These are phyloP conservation scores for Rhinichthys klamathensis DNA, from an alignment of 2,113 vertebrate species.

Conservation along the genomic window DNA sequence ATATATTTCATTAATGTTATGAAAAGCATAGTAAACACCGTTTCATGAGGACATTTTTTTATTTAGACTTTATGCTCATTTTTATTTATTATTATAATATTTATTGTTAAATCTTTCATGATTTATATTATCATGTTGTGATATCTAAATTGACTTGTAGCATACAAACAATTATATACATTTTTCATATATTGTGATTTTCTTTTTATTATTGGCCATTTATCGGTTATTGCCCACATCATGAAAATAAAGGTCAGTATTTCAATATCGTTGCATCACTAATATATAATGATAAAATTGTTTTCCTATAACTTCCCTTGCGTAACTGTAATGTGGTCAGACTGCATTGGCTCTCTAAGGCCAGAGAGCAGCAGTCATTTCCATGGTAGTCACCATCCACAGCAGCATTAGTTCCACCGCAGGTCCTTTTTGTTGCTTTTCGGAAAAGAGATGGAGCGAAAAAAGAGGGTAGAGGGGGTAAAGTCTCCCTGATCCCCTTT, in stretches of 20 bases:
- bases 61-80: not conserved
- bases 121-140: not conserved
- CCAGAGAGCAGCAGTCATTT: conserved; percentile 62
- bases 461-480: conserved; percentile 69
- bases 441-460: conserved; percentile 69
- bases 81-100: not conserved
- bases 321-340: not conserved
- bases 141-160: not conserved
- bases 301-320: conserved; percentile 6
- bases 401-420: conserved; percentile 66
- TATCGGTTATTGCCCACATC: not conserved
- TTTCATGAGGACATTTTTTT: not conserved
- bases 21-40: not conserved
- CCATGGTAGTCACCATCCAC: conserved; percentile 67
- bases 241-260: not conserved
- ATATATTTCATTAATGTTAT: too few relatives aligned
- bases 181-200: not conserved
- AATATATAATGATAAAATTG: not conserved
- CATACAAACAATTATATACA: not conserved
- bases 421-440: conserved; percentile 70
- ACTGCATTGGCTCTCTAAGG: not conserved
- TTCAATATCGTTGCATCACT: not conserved
- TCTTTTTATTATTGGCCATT: not conserved
- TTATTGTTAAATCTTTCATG: not conserved
- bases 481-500: conserved; percentile 77